Base-by-base conservation (phyloP, 2,888 invertebrate species). In the Anarsia innoxiella region DNA sequence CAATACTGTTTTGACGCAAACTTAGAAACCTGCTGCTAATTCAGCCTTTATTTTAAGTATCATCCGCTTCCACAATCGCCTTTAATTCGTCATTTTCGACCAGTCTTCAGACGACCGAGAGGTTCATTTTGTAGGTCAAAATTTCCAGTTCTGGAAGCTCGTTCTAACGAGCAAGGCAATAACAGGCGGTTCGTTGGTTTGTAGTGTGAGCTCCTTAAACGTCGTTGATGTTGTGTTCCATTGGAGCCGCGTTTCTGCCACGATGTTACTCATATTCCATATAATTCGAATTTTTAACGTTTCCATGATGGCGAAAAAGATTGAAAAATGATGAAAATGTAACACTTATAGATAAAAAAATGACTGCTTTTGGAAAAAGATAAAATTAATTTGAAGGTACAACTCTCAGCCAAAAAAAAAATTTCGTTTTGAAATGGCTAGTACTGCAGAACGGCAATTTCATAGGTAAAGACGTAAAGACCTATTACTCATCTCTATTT, bases 1-100 rank as follows among this genome's bases (percentile, higher is more conserved):
- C 3, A 19, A 19, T 19, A 19, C 6, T 19, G 19, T 19, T 41
- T 41, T 41, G 37, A 13, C 29, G 32, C 32, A 32, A 36, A 37
- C 37, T 12, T 39, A 33, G 16, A 39, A 36, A 33, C 16, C 38
- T 39, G 42, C 42, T 36, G 42, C 39, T 42, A 42, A 31, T 27
- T 37, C 35, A 16, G 41, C 28, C 23, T n/a, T 36, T 36, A 32
- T 13, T 19, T 32, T 40, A 36, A 12, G 36, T 28, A 25, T 36
- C 31, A n/a, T 40, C 36, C 31, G 42, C 38, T 42, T 39, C 36
- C 36, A 36, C 31, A 36, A 36, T 29, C 23, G 34, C 25, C 34
- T 39, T 34, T 39, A 39, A 34, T 39, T 31, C 31, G 23, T 36
- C 29, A 30, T 40, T 37, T 32, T 36, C 15, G 15, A 32, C 29